phyloP scores from a whole-genome alignment of 2,888 invertebrate genomes.

The Ornithoptera priamus region DNA sequence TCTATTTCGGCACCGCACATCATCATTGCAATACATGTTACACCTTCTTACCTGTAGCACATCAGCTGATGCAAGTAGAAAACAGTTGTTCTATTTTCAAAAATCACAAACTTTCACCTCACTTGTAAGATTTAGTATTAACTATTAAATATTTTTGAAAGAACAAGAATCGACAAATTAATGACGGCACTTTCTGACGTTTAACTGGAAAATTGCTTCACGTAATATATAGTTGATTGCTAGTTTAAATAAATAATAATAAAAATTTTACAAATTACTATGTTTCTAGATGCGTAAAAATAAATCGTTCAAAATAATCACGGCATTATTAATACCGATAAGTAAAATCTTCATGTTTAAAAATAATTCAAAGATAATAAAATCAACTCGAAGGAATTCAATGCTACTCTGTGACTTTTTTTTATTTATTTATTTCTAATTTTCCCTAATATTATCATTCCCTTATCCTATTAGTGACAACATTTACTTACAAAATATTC shows the following conservation, averaged over 20 bases:
- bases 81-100: constrained; percentile 31
- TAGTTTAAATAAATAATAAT: too few relatives aligned
- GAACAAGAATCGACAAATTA: constrained; percentile 34
- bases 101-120: constrained; percentile 44
- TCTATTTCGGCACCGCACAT: constrained; percentile 53
- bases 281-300: too few relatives aligned
- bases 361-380: too few relatives aligned
- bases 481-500: too few relatives aligned
- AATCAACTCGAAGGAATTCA: too few relatives aligned
- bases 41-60: constrained; percentile 17
- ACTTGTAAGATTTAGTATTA: constrained; percentile 39
- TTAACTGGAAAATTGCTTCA: constrained; percentile 25
- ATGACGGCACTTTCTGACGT: constrained; percentile 32
- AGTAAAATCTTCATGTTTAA: too few relatives aligned
- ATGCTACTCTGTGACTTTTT: constrained; percentile 1
- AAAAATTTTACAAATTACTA: too few relatives aligned
- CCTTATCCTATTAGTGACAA: too few relatives aligned
- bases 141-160: constrained; percentile 41
- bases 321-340: too few relatives aligned
- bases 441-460: too few relatives aligned
- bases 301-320: too few relatives aligned
- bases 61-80: not conserved
- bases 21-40: constrained; percentile 34
- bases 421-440: too few relatives aligned
- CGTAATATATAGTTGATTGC: not conserved